phyloP scores from a whole-genome alignment of 2,797 vertebrate genomes.

The Etheostoma nigrum region DNA sequence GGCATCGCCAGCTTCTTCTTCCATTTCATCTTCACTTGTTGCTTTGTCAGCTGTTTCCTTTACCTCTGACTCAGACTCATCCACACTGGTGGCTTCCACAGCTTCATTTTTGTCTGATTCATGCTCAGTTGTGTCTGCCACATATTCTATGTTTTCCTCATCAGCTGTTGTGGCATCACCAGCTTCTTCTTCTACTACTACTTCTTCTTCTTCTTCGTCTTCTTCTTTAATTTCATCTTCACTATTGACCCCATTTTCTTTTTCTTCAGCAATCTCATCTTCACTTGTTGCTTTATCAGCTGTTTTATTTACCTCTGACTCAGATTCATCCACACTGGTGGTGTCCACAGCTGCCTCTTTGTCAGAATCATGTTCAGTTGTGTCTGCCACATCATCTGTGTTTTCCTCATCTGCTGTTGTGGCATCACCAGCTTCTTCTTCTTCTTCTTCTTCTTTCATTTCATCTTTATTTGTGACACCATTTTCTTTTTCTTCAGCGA shows the following conservation, averaged over 20 bases:
- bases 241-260: not conserved
- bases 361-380: constrained; percentile 17
- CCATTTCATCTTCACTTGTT: constrained; percentile 17
- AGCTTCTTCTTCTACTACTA: constrained; percentile 22
- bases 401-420: constrained; percentile 25
- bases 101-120: constrained; percentile 18
- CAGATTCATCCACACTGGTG: not conserved
- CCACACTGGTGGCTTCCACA: not conserved
- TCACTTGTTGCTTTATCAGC: constrained; percentile 20
- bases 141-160: constrained; percentile 8
- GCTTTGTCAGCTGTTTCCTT: constrained; percentile 42
- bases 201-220: constrained; percentile 5
- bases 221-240: not conserved
- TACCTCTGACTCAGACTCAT: not conserved
- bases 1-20: not conserved
- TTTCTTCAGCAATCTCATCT: constrained; percentile 15
- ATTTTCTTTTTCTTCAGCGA: constrained; percentile 8
- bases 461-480: constrained; percentile 7
- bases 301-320: constrained; percentile 20
- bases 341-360: not conserved
- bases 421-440: constrained; percentile 8
- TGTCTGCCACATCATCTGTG: not conserved
- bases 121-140: not conserved
- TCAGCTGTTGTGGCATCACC: constrained; percentile 14
- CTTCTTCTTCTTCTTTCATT: constrained; percentile 12